Evolutionary conservation across 2,888 invertebrate genomes (phyloP), one percentile per base, ranked within the genome.

Genomic region (Ceraclea dissimilis): DNA sequence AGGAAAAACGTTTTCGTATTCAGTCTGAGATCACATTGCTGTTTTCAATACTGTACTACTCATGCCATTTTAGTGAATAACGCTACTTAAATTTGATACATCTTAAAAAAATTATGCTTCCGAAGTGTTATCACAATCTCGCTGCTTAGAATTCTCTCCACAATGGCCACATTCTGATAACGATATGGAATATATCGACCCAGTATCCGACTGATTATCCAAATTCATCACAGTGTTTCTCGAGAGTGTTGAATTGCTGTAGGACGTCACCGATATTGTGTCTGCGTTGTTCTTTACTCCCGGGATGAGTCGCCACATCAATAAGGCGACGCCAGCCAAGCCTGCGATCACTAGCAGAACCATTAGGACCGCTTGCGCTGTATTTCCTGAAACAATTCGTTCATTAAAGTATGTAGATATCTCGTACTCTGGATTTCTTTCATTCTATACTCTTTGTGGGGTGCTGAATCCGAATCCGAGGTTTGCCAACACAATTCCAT

Each of bases 291-390:
- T 70, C 33, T 78, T 78, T 5, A 69, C 68, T 67, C 77, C 79
- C 31, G 79, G 79, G 31, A 79, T 77, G 65, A 81, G 71, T 66
- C 79, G 80, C 71, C 81, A 75, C 60, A 79, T 77, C 51, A 81
- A 66, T 34, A 80, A 69, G 2, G 79, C 77, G 43, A 81, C 69
- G 10, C 79, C 80, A 20, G 79, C 79, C 57, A 81, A 75, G 20
- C 79, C 80, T 17, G 80, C 77, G n/a, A 80, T 75, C 52, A 81
- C 78, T 55, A 82, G 66, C 66, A 82, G 78, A 67, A 81, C 78
- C 31, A 81, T 78, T 43, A 82, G 62, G 2, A 74, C 70, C 46
- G 79, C 71, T 66, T 78, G 76, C 17, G 76, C 75, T 58, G 72
- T 71, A 65, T 71, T 71, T 66, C 72, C 78, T 79, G 71, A 55